Evolutionary conservation across 2,797 vertebrate species (phyloP), one percentile per base, ranked within the genome.

Genomic region (Chelonia mydas): DNA sequence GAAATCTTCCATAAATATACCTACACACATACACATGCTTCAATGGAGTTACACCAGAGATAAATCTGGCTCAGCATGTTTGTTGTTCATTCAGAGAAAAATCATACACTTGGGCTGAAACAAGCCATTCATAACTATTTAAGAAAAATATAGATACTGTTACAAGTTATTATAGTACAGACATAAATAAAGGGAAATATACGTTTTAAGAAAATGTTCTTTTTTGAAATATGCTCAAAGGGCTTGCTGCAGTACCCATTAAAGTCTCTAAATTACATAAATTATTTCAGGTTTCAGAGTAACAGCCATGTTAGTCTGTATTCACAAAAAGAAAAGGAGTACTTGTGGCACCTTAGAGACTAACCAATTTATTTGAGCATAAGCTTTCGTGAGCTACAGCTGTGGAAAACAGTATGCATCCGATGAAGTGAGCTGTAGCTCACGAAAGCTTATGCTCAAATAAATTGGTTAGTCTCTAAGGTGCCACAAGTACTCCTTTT

Each of bases 91-190:
- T 88, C 53, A 83, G 31, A 72, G 37, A 49, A 87, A 87, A 87
- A 92, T 55, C 0, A 47, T 33, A 45, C 57, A 25, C 28, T 55
- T 11, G 8, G 21, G 57, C 37, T 25, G 68, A 87, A 54, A 80
- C 82, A 55, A 86, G 72, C 28, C 1, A 3, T 87, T 93, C 33
- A 59, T 83, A 61, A 7, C 53, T 68, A 9, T 84, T 89, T 90
- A 84, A 90, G 85, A 50, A 86, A 87, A 97, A 33, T 77, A 49
- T 77, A 87, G 72, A 81, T 85, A 81, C 47, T 90, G 78, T 91
- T 89, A 83, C 81, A 59, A 55, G 82, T 79, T 57, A 27, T 25
- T 59, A 47, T 72, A 86, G 45, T 72, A 53, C 83, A 33, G 78
- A 76, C 82, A 74, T 15, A 81, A 87, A 87, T 1, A 3, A 28